Evolutionary conservation across 2,888 invertebrate species (phyloP), one percentile per base, ranked within the genome.

Genomic region (Drepanosiphum platanoidis): DNA sequence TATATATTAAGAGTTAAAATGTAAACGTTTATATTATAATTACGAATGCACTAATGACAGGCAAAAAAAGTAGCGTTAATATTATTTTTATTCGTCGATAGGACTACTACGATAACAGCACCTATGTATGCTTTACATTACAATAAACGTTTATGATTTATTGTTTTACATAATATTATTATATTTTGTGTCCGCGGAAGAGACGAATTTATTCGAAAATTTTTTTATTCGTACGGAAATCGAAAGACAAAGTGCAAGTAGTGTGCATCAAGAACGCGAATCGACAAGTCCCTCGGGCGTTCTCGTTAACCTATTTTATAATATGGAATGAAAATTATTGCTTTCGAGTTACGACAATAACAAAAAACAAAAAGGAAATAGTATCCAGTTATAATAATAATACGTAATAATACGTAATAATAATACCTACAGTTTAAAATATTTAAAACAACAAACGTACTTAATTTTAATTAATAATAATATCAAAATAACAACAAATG

Each of bases 401-500:
- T n/a, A n/a, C n/a, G n/a, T n/a, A n/a, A 78, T 34, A 34, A 75
- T 46, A 1, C 27, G 34, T 52, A n/a, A 66, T 66, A 79, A 32
- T 79, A 66, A n/a, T 64, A 61, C n/a, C 77, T 77, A 79, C 46
- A 30, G 13, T 81, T n/a, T 36, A 58, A 81, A 81, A 81, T n/a
- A n/a, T 71, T 71, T 39, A 71, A 81, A 71, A 81, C 58, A 71
- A 71, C 70, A 81, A 81, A 71, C 4, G 22, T 71, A 81, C 58
- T 81, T 81, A 81, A 81, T 58, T 81, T 71, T 58, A 71, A 5
- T 70, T 30, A 68, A 75, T 84, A 64, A 72, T 83, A 83, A 75
- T 75, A 75, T 75, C 75, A 83, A 83, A 75, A 83, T 83, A 83
- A 83, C 83, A 74, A 83, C 75, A 52, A 66, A 83, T 75, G 83